These are phyloP conservation scores for Steinernema feltiae DNA, from an alignment of 1,140 invertebrate genomes.

Conservation along the genomic window DNA sequence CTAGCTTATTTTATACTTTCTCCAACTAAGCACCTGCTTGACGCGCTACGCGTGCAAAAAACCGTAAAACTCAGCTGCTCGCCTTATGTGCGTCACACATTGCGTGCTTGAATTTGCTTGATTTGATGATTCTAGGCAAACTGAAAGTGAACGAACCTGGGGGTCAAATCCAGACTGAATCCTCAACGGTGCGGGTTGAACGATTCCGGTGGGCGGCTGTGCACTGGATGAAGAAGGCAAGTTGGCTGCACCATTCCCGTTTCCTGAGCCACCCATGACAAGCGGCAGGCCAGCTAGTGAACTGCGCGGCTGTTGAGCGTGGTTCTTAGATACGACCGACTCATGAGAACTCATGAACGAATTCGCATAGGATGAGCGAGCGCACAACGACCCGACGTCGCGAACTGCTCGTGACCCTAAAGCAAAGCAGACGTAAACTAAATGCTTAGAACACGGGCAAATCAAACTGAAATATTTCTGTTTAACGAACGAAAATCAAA, in stretches of 20 bases:
- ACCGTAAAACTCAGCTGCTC: too few relatives aligned
- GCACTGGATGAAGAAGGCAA: background rate
- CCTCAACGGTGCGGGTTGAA: background rate
- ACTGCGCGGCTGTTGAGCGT: background rate
- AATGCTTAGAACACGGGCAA: too few relatives aligned
- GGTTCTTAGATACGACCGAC: background rate
- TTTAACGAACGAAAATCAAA: too few relatives aligned
- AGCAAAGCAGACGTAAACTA: background rate
- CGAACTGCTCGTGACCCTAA: background rate
- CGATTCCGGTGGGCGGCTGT: background rate
- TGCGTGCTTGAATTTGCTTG: too few relatives aligned
- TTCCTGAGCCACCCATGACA: background rate
- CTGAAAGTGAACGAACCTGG: background rate
- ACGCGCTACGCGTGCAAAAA: too few relatives aligned
- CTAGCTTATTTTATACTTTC: too few relatives aligned
- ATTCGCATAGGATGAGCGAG: background rate
- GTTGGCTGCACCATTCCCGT: background rate
- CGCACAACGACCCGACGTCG: constrained; percentile 6
- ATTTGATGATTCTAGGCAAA: background rate
- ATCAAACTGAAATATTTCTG: too few relatives aligned
- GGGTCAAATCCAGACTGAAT: background rate
- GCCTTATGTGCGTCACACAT: too few relatives aligned
- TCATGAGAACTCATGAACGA: constrained; percentile 7
- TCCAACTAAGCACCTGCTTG: too few relatives aligned
- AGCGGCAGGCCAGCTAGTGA: background rate